Evolutionary conservation across 2,888 invertebrate genomes (phyloP).

Genomic region (Harpagoxenus sublaevis): DNA sequence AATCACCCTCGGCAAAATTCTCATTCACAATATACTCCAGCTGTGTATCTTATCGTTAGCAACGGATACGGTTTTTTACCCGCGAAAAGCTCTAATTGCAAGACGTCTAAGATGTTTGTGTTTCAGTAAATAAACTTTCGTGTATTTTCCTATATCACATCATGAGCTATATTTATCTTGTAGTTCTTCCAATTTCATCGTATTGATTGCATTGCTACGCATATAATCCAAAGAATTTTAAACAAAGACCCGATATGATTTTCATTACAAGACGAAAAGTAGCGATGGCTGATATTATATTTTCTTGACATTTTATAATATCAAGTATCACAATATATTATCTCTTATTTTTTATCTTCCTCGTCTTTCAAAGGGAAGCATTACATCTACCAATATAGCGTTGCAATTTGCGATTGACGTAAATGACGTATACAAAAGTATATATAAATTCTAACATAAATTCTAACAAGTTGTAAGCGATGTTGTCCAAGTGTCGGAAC

Average conservation of each 20-base stretch:
- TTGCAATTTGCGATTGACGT: not conserved
- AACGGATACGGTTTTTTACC: constrained; percentile 32
- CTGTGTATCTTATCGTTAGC: not conserved
- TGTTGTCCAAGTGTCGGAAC: constrained; percentile 34
- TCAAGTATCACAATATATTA: too few species aligned
- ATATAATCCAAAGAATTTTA: not conserved
- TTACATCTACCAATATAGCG: not conserved
- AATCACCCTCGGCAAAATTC: constrained; percentile 22
- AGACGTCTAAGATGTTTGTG: not conserved
- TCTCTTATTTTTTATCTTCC: too few species aligned
- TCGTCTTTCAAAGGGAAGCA: not conserved
- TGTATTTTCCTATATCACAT: not conserved
- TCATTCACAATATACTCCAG: not conserved
- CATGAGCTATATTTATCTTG: not conserved
- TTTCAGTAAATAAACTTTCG: not conserved
- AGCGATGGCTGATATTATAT: not conserved
- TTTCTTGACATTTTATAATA: not conserved
- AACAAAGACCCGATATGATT: not conserved
- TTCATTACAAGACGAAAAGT: not conserved
- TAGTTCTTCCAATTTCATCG: not conserved
- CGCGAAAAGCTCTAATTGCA: not conserved
- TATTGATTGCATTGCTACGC: not conserved
- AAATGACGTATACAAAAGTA: not conserved
- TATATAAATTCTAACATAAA: constrained; percentile 23
- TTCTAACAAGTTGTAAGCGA: constrained; percentile 8